phyloP scores from a whole-genome alignment of 2,888 invertebrate species.

The Drosophila merina region DNA sequence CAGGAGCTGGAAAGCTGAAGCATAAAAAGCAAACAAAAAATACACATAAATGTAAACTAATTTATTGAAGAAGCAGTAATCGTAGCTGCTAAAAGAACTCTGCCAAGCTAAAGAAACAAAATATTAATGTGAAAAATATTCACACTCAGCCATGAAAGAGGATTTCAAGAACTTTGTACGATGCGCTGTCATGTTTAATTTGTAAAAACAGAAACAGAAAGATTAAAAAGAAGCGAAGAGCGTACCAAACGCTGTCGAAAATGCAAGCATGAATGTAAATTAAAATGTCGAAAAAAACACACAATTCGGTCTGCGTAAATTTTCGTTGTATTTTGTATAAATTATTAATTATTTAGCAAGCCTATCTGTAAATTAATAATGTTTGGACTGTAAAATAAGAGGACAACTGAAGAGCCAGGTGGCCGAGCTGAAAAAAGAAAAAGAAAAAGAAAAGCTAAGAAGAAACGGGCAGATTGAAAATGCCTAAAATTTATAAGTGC shows the following conservation, averaged over 20 bases:
- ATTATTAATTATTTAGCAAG: conserved; percentile 43
- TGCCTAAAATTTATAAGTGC: conserved; percentile 34
- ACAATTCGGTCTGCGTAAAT: conserved; percentile 41
- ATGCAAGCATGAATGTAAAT: conserved; percentile 35
- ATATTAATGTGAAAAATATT: not conserved
- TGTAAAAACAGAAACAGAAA: conserved; percentile 23
- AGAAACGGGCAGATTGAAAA: conserved; percentile 16
- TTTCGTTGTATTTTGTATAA: conserved; percentile 51
- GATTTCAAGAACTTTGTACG: conserved; percentile 39
- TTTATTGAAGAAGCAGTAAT: conserved; percentile 66
- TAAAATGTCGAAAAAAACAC: conserved; percentile 31
- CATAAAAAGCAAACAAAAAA: conserved; percentile 58
- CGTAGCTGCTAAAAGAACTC: conserved; percentile 30
- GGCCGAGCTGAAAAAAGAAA: conserved; percentile 3
- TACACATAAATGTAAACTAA: conserved; percentile 71
- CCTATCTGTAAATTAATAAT: conserved; percentile 45
- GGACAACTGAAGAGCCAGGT: conserved; percentile 31
- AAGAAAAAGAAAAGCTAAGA: conserved; percentile 2
- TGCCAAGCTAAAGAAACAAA: conserved; percentile 14
- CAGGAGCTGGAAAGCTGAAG: conserved; percentile 44
- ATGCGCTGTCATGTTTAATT: conserved; percentile 42
- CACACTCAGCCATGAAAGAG: conserved; percentile 3
- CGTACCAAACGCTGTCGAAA: conserved; percentile 3
- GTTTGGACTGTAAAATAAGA: conserved; percentile 50
- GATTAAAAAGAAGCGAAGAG: conserved; percentile 11